Evolutionary conservation across 2,113 vertebrate genomes (phyloP).

Genomic region (Heloderma charlesbogerti): DNA sequence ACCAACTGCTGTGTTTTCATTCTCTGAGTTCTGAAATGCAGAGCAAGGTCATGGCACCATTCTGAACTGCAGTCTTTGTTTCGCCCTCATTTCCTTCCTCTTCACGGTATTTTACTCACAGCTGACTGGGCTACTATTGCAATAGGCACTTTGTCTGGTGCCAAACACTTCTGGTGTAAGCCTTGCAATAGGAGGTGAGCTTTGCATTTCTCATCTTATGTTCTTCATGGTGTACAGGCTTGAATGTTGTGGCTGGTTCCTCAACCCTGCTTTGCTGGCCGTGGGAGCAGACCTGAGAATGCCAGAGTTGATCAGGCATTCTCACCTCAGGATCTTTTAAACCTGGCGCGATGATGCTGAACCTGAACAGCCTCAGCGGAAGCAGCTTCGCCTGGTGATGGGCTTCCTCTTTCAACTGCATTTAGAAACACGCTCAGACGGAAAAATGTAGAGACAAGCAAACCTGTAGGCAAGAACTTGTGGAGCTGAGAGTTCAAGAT

Average conservation of each 20-base stretch:
- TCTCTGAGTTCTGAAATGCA: background rate
- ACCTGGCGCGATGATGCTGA: background rate
- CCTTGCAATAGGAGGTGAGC: background rate
- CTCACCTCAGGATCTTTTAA: background rate
- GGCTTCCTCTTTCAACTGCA: rapidly evolving
- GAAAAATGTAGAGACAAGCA: rapidly evolving
- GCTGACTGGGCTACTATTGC: background rate
- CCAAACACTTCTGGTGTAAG: background rate
- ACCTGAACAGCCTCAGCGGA: background rate
- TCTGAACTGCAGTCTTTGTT: conserved; percentile 1
- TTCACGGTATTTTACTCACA: background rate
- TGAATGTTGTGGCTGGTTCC: background rate
- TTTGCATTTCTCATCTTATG: background rate
- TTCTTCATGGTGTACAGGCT: background rate
- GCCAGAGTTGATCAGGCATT: background rate
- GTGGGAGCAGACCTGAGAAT: background rate
- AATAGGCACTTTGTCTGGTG: background rate
- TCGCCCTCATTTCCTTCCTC: conserved; percentile 23
- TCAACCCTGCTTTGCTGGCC: background rate
- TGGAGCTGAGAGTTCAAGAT: conserved; percentile 15
- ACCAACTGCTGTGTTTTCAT: background rate
- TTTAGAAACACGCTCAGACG: background rate
- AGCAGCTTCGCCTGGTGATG: background rate
- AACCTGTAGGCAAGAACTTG: background rate
- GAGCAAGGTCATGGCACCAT: background rate